These are phyloP conservation scores for Anhinga anhinga DNA, from an alignment of 2,113 vertebrate species.

Conservation along the genomic window DNA sequence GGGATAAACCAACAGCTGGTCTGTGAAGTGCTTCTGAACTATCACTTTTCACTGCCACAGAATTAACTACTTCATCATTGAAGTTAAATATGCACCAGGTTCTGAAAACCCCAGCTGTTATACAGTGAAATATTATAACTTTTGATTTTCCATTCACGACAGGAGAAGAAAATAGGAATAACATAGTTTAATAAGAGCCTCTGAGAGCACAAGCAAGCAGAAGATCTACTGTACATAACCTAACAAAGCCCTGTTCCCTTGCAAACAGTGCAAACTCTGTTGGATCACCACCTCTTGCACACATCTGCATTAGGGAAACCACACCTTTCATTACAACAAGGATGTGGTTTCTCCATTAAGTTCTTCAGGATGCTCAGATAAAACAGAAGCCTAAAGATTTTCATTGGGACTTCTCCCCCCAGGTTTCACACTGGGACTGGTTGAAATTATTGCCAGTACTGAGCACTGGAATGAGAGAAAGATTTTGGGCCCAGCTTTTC, in stretches of 20 bases:
- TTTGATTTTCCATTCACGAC: not conserved
- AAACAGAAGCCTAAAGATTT: not conserved
- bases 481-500: not conserved
- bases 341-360: not conserved
- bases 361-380: not conserved
- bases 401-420: rapidly evolving
- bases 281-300: not conserved
- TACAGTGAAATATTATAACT: not conserved
- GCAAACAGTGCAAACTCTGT: not conserved
- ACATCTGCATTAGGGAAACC: not conserved
- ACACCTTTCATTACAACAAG: not conserved
- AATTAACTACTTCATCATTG: not conserved
- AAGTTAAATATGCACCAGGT: not conserved
- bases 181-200: not conserved
- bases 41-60: not conserved
- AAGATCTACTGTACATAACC: not conserved
- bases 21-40: not conserved
- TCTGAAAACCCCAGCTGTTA: not conserved
- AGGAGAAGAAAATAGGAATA: not conserved
- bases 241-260: not conserved
- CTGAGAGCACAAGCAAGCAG: not conserved
- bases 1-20: not conserved
- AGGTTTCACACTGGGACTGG: not conserved
- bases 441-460: not conserved
- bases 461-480: not conserved